Evolutionary conservation across 2,888 invertebrate species (phyloP), one percentile per base, ranked within the genome.

Genomic region (Dolomedes plantarius): DNA sequence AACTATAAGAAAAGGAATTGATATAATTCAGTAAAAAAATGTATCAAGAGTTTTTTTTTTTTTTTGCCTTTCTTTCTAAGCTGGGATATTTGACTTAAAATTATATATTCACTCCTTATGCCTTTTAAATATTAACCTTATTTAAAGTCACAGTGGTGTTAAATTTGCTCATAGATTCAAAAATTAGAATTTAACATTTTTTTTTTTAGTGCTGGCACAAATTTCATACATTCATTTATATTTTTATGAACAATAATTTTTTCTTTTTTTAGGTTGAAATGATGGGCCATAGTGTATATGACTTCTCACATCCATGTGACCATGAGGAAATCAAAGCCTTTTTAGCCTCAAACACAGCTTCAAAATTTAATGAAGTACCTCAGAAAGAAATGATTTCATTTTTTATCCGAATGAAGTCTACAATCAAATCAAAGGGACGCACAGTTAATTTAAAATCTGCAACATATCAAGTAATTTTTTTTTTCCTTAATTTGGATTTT

Each of bases 381-480:
- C 32, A 56, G 31, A 23, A 46, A 19, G 80, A 87, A 2, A 82
- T 94, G 1, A 93, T 93, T 77, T 94, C 94, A 27, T 93, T 95
- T 90, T 95, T 96, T 88, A 92, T 97, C 7, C 94, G 98, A 16
- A 94, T 99, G 90, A 99, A 98, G 91, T 98, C 98, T 91, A 98
- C 98, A 0, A 93, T 98, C 75, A 97, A 97, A 23, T 96, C 94
- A 91, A 97, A 98, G 91, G 98, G 98, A n/a, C 94, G 97, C 89
- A 97, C 95, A 91, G 96, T 98, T 89, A 98, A 98, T 92, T 93
- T 98, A 77, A 98, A 98, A 92, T 97, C 98, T 86, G 98, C 98
- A 82, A 94, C 96, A 0, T 98, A 97, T 91, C 98, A 98, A 95
- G 98, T 97, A 92, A 90, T 13, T 69, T 56, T 19, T 11, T n/a